Evolutionary conservation across 2,888 invertebrate species (phyloP), one percentile per base, ranked within the genome.

Genomic region (Meiosimyza platycephala): DNA sequence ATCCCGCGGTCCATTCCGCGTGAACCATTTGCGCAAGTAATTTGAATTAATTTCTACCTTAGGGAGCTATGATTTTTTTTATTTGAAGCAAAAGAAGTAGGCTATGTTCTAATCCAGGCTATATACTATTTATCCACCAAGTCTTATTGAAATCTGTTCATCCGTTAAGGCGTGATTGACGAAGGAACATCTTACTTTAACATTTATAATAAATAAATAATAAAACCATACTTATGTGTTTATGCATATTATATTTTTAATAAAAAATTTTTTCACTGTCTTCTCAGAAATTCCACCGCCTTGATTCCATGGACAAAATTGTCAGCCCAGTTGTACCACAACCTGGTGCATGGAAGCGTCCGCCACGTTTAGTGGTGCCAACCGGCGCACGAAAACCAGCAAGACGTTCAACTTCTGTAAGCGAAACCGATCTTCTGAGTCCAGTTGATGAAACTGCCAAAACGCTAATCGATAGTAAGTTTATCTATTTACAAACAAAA

Each of bases 261-360:
- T 40, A 28, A 69, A 64, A 33, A n/a, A 16, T 16, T 18, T 47
- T 22, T 28, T 9, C 13, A 5, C n/a, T 40, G 40, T 40, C 40
- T 40, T 40, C 9, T 40, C 63, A 84, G 84, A 85, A 84, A 80
- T 85, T 92, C 76, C 90, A 93, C 65, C 91, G 94, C 68, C 88
- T 92, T 85, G 93, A 93, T 80, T 90, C 90, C 0, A 91, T 94
- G 88, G 96, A 96, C 85, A 95, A 95, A 87, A 96, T 96, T 79
- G 96, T 96, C 15, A 96, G 95, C 83, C 96, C 96, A 0, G 96
- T 96, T 51, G 93, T 96, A 73, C 95, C 95, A 11, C 96, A 96
- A 84, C 95, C 95, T 0, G 95, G 95, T 3, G 92, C 94, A 0
- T 94, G 94, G 94, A 94, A 93, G 86, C 88, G 92, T 40, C 88